Percentiles rank a stretch among this genome's conserved stretches.
Evolutionary conservation across 2,888 invertebrate species (phyloP).

Genomic region (Apamea anceps): DNA sequence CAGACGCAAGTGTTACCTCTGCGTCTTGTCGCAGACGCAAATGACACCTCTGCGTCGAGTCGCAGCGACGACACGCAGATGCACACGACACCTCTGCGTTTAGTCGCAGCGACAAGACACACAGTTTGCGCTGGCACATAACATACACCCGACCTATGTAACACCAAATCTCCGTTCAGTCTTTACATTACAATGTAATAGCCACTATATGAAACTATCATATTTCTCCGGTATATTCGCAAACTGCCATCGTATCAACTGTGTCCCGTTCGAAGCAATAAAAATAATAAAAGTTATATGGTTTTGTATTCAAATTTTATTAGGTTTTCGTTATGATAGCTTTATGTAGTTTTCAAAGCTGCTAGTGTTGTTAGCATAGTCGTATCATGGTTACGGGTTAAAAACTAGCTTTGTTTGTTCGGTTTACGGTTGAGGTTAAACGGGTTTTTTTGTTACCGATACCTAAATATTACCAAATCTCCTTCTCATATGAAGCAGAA

Average conservation of each 20-base stretch:
- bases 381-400: neutral
- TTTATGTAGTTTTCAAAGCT: constrained; percentile 36
- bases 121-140: neutral
- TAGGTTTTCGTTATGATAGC: constrained; percentile 37
- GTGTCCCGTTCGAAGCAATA: constrained; percentile 22
- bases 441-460: neutral
- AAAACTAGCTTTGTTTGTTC: neutral
- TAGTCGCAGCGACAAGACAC: neutral
- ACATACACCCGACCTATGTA: neutral
- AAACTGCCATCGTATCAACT: constrained; percentile 27
- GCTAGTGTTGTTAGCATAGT: constrained; percentile 1
- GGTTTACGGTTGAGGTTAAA: neutral
- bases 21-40: neutral
- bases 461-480: neutral
- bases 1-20: neutral
- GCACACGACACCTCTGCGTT: neutral
- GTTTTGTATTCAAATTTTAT: constrained; percentile 51
- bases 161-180: constrained; percentile 14
- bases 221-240: constrained; percentile 1
- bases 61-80: neutral
- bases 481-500: too few species aligned
- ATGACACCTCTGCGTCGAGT: neutral
- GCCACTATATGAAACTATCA: constrained; percentile 7
- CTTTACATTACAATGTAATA: constrained; percentile 4
- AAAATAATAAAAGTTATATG: constrained; percentile 48